A percentile compares a stretch with the other conserved stretches of the same genome.
Evolutionary conservation across 2,888 invertebrate species (phyloP).

Genomic region (Monochamus alternatus): DNA sequence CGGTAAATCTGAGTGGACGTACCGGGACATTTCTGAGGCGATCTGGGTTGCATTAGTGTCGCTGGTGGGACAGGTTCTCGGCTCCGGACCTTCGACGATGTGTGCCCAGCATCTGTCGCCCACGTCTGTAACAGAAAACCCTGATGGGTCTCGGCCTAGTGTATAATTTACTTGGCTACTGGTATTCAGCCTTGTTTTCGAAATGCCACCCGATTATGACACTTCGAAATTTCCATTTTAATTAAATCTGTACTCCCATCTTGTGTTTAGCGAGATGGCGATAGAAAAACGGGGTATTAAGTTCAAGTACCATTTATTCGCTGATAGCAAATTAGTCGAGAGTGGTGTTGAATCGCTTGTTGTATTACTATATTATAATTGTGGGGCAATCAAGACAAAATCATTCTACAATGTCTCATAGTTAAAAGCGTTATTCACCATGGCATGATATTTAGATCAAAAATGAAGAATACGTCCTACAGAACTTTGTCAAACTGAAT

Average conservation of each 20-base stretch:
- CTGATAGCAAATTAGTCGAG: conserved; percentile 32
- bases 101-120: conserved; percentile 51
- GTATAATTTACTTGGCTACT: conserved; percentile 58
- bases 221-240: conserved; percentile 50
- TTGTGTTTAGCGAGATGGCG: conserved; percentile 34
- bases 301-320: conserved; percentile 34
- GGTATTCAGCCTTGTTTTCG: conserved; percentile 51
- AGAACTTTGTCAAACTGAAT: too few relatives aligned
- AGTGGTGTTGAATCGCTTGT: conserved; percentile 45
- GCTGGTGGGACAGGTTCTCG: conserved; percentile 43
- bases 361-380: conserved; percentile 29
- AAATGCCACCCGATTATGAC: conserved; percentile 41
- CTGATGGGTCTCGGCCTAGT: conserved; percentile 50
- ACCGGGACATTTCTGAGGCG: conserved; percentile 34
- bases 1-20: conserved; percentile 37
- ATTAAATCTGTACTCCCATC: conserved; percentile 43
- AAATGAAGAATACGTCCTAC: too few relatives aligned
- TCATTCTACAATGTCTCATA: too few relatives aligned
- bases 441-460: too few relatives aligned
- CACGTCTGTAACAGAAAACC: conserved; percentile 61
- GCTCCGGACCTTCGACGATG: conserved; percentile 35
- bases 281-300: conserved; percentile 37
- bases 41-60: conserved; percentile 42
- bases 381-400: too few relatives aligned
- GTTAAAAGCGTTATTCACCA: too few relatives aligned